Evolutionary conservation across 2,888 invertebrate genomes (phyloP).

Genomic region (Mythimna albipuncta): DNA sequence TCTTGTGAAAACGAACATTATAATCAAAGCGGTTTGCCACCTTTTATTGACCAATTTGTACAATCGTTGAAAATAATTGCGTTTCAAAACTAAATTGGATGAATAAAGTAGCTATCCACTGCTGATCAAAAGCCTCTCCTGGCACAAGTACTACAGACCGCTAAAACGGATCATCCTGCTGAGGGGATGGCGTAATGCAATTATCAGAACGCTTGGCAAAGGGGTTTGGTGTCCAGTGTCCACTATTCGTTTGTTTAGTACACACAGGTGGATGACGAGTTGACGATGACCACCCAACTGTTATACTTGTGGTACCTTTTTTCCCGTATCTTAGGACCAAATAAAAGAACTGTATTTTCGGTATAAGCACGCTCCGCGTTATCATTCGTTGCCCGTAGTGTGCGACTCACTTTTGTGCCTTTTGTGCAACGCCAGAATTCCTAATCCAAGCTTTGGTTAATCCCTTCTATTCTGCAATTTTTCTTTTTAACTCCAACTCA

Average conservation of each 20-base stretch:
- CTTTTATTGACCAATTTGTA: slow-evolving; percentile 6
- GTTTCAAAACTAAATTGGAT: slow-evolving; percentile 16
- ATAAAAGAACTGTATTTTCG: background rate
- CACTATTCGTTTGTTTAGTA: slow-evolving; percentile 1
- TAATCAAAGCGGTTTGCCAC: slow-evolving; percentile 13
- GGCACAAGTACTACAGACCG: slow-evolving; percentile 17
- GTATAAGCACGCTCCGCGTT: background rate
- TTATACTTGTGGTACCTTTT: background rate
- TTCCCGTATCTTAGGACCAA: background rate
- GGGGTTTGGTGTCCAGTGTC: slow-evolving; percentile 6
- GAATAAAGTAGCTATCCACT: slow-evolving; percentile 12
- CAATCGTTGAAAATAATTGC: slow-evolving; percentile 9
- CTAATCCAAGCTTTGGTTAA: background rate
- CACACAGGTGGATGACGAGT: background rate
- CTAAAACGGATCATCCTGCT: slow-evolving; percentile 24
- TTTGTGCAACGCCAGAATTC: background rate
- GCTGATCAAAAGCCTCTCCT: slow-evolving; percentile 3
- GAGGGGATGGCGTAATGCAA: slow-evolving; percentile 29
- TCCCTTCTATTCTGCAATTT: background rate
- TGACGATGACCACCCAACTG: background rate
- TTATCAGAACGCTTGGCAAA: slow-evolving; percentile 31
- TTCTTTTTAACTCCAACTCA: background rate
- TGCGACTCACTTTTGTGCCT: background rate
- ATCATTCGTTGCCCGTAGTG: background rate
- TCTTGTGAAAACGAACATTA: slow-evolving; percentile 14